Conservation (phyloP, 2,797 vertebrate species). For the Anolis apletophallus region DNA sequence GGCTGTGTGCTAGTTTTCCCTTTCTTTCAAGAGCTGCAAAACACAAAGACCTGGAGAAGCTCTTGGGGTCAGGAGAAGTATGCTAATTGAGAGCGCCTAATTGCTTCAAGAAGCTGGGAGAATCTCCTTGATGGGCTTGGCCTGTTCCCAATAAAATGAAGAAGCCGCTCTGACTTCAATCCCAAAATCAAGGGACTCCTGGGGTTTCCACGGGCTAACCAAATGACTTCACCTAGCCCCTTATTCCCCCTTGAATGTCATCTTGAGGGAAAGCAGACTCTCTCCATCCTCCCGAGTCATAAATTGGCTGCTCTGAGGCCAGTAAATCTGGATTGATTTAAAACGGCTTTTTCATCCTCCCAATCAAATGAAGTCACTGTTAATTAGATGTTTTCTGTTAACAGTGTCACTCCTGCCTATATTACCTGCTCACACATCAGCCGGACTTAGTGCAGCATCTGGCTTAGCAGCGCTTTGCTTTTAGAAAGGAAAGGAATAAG, state of each 20-base stretch:
- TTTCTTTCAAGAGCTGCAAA: conserved; percentile 54
- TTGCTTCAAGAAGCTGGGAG: conserved; percentile 79
- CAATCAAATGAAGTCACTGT: conserved; percentile 77
- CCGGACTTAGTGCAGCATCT: conserved; percentile 59
- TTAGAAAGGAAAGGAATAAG: not conserved
- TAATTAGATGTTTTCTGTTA: conserved; percentile 77
- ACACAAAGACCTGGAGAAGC: conserved; percentile 56
- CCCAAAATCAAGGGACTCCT: conserved; percentile 75
- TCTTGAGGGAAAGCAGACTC: conserved; percentile 78
- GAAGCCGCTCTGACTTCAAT: conserved; percentile 78
- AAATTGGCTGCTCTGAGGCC: conserved; percentile 72
- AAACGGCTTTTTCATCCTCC: conserved; percentile 74
- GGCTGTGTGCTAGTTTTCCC: not conserved
- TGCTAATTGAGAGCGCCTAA: conserved; percentile 77
- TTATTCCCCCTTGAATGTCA: conserved; percentile 75
- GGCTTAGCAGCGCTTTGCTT: conserved; percentile 30
- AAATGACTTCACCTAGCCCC: conserved; percentile 78
- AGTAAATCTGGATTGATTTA: conserved; percentile 78
- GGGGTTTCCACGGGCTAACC: conserved; percentile 79
- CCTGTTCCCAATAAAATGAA: conserved; percentile 82
- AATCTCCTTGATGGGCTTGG: conserved; percentile 71
- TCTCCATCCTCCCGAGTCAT: conserved; percentile 71
- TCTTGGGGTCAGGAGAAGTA: conserved; percentile 73
- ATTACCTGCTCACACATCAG: conserved; percentile 69
- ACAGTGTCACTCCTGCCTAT: conserved; percentile 64